These are phyloP conservation scores for Dasysyrphus tricinctus DNA, from an alignment of 2,888 invertebrate genomes.

Conservation along the genomic window DNA sequence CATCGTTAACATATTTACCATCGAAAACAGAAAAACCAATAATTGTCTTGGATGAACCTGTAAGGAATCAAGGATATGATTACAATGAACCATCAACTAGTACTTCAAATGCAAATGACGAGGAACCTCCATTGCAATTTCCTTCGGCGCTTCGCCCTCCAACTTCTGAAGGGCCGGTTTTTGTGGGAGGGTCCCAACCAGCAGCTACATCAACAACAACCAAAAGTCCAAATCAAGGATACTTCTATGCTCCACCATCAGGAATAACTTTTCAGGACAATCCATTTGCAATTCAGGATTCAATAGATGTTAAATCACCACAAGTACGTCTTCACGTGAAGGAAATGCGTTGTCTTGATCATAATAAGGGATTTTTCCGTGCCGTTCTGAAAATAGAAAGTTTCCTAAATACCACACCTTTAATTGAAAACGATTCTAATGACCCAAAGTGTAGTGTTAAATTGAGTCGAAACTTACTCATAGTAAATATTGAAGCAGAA, in stretches of 20 bases:
- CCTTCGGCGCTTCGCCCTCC: conserved; percentile 56
- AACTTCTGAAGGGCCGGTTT: conserved; percentile 7
- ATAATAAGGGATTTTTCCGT: conserved; percentile 81
- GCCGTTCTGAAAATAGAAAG: conserved; percentile 82
- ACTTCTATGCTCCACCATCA: conserved; percentile 65
- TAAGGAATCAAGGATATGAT: conserved; percentile 41
- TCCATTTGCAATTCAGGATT: conserved; percentile 36
- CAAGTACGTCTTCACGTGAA: conserved; percentile 80
- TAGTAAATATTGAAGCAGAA: conserved; percentile 83
- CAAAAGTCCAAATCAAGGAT: conserved; percentile 41
- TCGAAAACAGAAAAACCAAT: conserved; percentile 77
- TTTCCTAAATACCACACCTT: conserved; percentile 81
- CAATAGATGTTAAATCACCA: conserved; percentile 24
- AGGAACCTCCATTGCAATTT: conserved; percentile 41
- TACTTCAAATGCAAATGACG: conserved; percentile 35
- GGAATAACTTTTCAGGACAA: conserved; percentile 57
- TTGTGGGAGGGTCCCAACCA: conserved; percentile 14
- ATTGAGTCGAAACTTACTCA: conserved; percentile 79
- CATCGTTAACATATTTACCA: conserved; percentile 50
- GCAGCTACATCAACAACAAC: background rate
- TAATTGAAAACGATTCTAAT: conserved; percentile 81
- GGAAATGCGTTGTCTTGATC: conserved; percentile 81
- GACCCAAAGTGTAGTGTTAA: conserved; percentile 80
- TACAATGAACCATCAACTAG: conserved; percentile 59
- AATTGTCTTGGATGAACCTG: conserved; percentile 78